Percentiles rank a stretch among this genome's conserved stretches.
phyloP scores from a whole-genome alignment of 2,113 vertebrate species.

The Emydocephalus ijimae region DNA sequence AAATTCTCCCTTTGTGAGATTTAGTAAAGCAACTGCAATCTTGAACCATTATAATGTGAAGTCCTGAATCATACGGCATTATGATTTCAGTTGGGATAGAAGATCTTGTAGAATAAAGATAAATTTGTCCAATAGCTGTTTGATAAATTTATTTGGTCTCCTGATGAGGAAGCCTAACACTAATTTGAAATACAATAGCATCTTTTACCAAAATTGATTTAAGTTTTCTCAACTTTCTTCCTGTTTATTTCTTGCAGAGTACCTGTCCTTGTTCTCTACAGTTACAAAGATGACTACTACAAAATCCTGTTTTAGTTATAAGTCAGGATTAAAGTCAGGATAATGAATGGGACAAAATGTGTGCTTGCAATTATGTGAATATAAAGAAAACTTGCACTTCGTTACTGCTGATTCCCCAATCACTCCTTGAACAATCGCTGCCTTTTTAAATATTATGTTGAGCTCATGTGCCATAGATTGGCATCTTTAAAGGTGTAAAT shows the following conservation, averaged over 20 bases:
- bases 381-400: slow-evolving; percentile 27
- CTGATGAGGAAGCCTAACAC: not conserved
- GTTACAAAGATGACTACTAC: slow-evolving; percentile 92
- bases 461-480: not conserved
- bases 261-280: slow-evolving; percentile 87
- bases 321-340: not conserved
- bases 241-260: slow-evolving; percentile 73
- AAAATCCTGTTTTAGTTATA: slow-evolving; percentile 84
- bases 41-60: not conserved
- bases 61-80: not conserved
- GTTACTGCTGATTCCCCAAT: not conserved
- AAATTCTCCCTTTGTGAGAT: not conserved
- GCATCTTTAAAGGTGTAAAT: slow-evolving; percentile 25
- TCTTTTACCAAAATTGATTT: not conserved
- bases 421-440: not conserved
- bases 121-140: not conserved
- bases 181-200: not conserved
- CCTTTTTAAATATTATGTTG: slow-evolving; percentile 26
- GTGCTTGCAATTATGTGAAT: not conserved
- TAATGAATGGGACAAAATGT: not conserved
- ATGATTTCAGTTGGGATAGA: not conserved
- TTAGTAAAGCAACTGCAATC: not conserved
- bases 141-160: not conserved
- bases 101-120: not conserved
- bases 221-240: not conserved